Percentiles rank a stretch among this genome's conserved stretches.
These are phyloP conservation scores for Graptemys geographica DNA, from an alignment of 2,797 vertebrate species.

Conservation along the genomic window DNA sequence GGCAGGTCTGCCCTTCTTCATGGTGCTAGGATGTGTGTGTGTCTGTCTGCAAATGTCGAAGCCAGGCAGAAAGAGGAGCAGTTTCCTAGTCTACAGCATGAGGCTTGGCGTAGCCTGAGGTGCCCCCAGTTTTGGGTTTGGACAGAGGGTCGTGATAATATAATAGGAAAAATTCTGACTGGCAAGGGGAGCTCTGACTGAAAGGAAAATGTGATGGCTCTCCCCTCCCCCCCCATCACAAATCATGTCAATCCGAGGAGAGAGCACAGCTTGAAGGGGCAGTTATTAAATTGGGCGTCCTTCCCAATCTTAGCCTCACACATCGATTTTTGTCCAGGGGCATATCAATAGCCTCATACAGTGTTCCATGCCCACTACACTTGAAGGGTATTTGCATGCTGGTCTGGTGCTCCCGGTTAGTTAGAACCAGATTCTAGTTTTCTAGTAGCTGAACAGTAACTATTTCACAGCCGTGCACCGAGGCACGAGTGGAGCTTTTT, in stretches of 20 bases:
- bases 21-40: not conserved
- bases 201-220: not conserved
- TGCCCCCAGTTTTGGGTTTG: not conserved
- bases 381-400: no score
- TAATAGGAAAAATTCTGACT: not conserved
- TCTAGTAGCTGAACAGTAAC: no score
- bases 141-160: not conserved
- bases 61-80: not conserved
- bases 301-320: not conserved
- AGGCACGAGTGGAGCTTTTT: no score
- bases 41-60: not conserved
- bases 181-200: not conserved
- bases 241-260: not conserved
- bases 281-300: no score
- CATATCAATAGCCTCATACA: no score
- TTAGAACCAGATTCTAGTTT: no score
- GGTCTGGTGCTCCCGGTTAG: no score
- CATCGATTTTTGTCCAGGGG: no score
- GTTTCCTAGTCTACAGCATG: not conserved
- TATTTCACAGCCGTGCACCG: no score
- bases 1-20: not conserved
- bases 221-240: not conserved
- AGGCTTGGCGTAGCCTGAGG: not conserved
- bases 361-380: no score
- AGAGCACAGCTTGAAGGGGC: no score